Base-by-base conservation (phyloP, 2,113 vertebrate species). In the Vanacampus margaritifer region DNA sequence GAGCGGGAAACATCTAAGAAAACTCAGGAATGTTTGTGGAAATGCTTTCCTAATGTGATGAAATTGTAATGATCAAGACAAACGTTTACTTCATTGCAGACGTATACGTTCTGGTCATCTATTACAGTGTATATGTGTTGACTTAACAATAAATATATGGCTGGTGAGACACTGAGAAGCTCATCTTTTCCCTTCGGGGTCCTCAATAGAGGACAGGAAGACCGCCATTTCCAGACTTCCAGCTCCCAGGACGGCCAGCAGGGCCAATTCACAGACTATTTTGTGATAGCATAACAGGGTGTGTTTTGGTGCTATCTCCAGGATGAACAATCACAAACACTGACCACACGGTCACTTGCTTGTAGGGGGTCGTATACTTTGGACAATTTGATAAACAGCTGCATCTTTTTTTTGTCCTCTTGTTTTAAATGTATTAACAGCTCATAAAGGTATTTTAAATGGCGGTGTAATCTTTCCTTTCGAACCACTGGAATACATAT, bases 151-250 rank as follows among this genome's bases (percentile, higher is more conserved):
- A 61, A 21, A 6, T 37, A 3, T n/a, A 60, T 60, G 32, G 58
- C 17, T 12, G 35, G 5, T 23, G 13, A 71, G 35, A 62, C 36
- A 68, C 39, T 45, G 68, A 76, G 37, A 9, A 81, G 74, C 66
- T 74, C 32, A 50, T 68, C 16, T 9, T 71, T 72, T 81, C 64
- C 75, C 76, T 65, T 71, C 32, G 32, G 37, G 54, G 64, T 75
- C 70, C 65, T 69, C 74, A 69, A 23, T 35, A 68, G 64, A 75
- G 66, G 68, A 83, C 88, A 90, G 89, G 84, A 90, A 90, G 68
- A 41, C 28, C 28, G 4, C 28, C 28, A 4, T 32, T 32, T 17
- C 65, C 81, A 85, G 65, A 69, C 65, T 75, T 72, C 60, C 72
- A 67, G 71, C 67, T 82, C 87, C 74, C 84, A 73, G 56, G 26